Percentiles rank a stretch among this genome's conserved stretches.
These are phyloP conservation scores for Physocephala rufipes DNA, from an alignment of 2,888 invertebrate genomes.

Conservation along the genomic window DNA sequence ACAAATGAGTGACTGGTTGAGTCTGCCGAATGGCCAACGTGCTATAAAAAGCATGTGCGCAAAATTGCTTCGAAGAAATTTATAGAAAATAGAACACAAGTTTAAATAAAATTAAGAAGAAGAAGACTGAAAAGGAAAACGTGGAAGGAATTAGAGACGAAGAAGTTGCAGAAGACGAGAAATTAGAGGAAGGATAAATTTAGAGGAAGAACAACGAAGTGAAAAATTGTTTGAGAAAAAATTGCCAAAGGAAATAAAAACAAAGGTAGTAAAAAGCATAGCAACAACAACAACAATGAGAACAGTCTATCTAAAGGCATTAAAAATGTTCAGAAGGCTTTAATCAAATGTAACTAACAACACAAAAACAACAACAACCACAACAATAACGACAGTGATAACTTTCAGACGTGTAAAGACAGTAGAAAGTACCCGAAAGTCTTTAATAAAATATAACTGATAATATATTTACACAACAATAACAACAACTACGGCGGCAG, in stretches of 20 bases:
- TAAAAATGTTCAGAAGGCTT: background rate
- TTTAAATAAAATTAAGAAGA: background rate
- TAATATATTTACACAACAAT: too few relatives aligned
- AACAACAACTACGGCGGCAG: too few relatives aligned
- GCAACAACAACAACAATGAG: too few relatives aligned
- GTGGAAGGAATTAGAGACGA: background rate
- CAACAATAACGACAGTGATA: too few relatives aligned
- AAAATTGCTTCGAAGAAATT: constrained; percentile 1
- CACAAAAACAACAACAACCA: too few relatives aligned
- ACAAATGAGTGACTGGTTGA: background rate
- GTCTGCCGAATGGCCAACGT: constrained; percentile 12
- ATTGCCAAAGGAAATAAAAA: too few relatives aligned
- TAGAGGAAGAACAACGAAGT: background rate
- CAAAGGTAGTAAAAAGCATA: background rate
- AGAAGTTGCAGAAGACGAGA: background rate
- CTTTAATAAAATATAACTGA: too few relatives aligned
- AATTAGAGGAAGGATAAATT: background rate
- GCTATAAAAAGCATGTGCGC: constrained; percentile 30
- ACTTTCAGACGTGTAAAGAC: too few relatives aligned
- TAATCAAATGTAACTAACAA: too few relatives aligned
- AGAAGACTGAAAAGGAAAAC: constrained; percentile 6
- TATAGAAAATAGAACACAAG: background rate
- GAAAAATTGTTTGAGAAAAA: background rate
- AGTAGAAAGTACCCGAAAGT: too few relatives aligned
- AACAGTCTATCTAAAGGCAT: background rate